phyloP scores from a whole-genome alignment of 2,888 invertebrate genomes.

The Panzeria rudis region DNA sequence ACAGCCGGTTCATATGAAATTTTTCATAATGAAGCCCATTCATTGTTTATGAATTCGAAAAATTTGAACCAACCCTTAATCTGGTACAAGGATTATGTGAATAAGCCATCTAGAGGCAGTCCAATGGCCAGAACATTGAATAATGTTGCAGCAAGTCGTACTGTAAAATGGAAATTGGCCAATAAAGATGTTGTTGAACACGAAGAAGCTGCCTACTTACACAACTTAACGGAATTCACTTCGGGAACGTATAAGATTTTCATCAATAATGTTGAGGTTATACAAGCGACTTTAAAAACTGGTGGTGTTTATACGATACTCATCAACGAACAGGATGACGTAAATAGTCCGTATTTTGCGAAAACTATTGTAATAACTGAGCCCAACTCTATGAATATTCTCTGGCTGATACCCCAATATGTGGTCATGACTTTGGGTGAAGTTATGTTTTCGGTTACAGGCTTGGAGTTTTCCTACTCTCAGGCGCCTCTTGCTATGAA shows the following conservation, averaged over 20 bases:
- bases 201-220: slow-evolving; percentile 72
- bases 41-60: slow-evolving; percentile 76
- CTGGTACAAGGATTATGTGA: slow-evolving; percentile 76
- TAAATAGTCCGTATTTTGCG: slow-evolving; percentile 10
- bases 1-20: slow-evolving; percentile 50
- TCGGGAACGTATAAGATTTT: slow-evolving; percentile 75
- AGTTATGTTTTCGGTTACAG: slow-evolving; percentile 89
- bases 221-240: slow-evolving; percentile 74
- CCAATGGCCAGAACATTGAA: slow-evolving; percentile 78
- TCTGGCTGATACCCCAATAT: slow-evolving; percentile 89
- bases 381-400: slow-evolving; percentile 85
- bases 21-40: slow-evolving; percentile 75
- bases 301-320: slow-evolving; percentile 83
- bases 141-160: slow-evolving; percentile 73
- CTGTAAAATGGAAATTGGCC: slow-evolving; percentile 75
- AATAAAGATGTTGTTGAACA: slow-evolving; percentile 74
- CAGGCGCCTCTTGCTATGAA: slow-evolving; percentile 93
- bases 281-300: slow-evolving; percentile 74
- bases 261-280: slow-evolving; percentile 70
- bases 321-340: slow-evolving; percentile 66
- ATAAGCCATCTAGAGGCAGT: slow-evolving; percentile 80
- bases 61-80: slow-evolving; percentile 54
- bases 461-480: slow-evolving; percentile 88
- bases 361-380: slow-evolving; percentile 76
- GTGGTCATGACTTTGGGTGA: slow-evolving; percentile 87